Conservation (phyloP, 1,140 invertebrate genomes). For the Hermetia illucens region DNA sequence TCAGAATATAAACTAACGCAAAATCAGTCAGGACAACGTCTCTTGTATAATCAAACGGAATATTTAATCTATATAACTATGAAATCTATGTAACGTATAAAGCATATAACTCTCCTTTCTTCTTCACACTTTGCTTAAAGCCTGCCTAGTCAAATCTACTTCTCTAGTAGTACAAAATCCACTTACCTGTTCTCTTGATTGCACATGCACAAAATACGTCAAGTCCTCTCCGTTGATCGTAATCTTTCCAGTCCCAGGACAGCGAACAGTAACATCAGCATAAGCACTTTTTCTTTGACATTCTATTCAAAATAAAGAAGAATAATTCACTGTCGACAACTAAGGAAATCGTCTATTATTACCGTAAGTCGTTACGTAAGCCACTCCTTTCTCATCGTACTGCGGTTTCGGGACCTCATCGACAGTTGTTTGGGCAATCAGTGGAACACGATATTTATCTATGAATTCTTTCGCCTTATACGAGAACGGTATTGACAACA, state of each 20-base stretch:
- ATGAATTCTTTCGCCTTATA: conserved; percentile 54
- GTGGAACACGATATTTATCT: conserved; percentile 44
- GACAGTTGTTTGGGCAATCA: conserved; percentile 37
- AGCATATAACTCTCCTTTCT: no score
- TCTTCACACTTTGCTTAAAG: no score
- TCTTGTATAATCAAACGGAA: no score
- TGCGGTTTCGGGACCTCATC: conserved; percentile 44
- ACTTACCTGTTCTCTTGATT: conserved; percentile 61
- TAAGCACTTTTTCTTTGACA: conserved; percentile 54
- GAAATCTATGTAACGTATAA: no score
- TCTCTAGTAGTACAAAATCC: no score
- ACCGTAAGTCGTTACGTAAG: conserved; percentile 52
- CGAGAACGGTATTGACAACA: conserved; percentile 56
- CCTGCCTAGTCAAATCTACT: no score
- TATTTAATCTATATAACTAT: no score
- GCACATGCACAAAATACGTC: conserved; percentile 53
- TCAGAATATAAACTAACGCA: no score
- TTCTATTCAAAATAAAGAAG: conserved; percentile 36
- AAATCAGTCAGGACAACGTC: no score
- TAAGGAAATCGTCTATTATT: conserved; percentile 8
- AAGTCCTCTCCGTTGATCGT: conserved; percentile 67
- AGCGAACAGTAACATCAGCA: conserved; percentile 49
- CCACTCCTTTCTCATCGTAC: conserved; percentile 48
- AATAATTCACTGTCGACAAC: not conserved
- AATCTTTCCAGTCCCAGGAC: conserved; percentile 68